Conservation (phyloP, 2,888 invertebrate genomes). For the Parapristionchus giblindavisi region DNA sequence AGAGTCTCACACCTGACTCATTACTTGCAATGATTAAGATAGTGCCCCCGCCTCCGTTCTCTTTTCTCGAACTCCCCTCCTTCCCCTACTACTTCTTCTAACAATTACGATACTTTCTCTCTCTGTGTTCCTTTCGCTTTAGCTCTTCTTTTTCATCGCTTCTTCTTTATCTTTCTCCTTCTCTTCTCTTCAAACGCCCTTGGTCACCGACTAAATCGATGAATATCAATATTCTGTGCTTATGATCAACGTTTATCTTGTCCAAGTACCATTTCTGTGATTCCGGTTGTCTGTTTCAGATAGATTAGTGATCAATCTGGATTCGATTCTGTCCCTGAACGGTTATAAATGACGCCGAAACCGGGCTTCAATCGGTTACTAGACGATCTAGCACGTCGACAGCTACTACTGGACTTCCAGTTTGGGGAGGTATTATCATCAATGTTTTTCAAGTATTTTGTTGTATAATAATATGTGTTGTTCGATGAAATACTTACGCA, state of each 20-base stretch:
- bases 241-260: no score
- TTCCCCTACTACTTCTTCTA: background rate
- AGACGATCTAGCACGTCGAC: conserved; percentile 62
- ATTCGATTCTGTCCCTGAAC: background rate
- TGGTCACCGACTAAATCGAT: no score
- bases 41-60: conserved; percentile 18
- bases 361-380: conserved; percentile 64
- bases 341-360: conserved; percentile 42
- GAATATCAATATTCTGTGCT: no score
- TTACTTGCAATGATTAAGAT: background rate
- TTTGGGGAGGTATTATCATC: conserved; percentile 46
- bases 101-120: background rate
- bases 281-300: conserved; percentile 15
- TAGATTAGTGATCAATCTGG: background rate
- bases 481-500: no score
- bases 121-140: no score
- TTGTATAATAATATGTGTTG: background rate
- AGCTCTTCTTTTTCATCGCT: no score
- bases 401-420: conserved; percentile 64
- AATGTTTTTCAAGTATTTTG: background rate
- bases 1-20: conserved; percentile 1
- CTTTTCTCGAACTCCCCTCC: conserved; percentile 13
- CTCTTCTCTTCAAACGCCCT: no score
- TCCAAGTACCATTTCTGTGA: no score
- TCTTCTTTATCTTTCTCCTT: no score